Evolutionary conservation across 2,888 invertebrate genomes (phyloP).

Genomic region (Macroteleia sp.): DNA sequence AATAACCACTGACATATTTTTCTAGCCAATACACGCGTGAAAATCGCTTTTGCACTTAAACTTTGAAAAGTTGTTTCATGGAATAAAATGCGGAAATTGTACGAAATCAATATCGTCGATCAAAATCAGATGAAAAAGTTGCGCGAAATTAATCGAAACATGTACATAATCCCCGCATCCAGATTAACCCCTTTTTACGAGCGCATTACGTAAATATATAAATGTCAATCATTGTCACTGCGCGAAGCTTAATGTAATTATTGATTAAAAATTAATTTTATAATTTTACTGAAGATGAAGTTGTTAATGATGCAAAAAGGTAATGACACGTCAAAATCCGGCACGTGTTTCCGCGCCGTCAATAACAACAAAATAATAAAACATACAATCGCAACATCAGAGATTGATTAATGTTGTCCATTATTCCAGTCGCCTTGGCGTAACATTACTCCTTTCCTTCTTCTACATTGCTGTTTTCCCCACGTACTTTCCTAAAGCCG

Average conservation of each 20-base stretch:
- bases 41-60: conserved; percentile 11
- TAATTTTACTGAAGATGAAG: conserved; percentile 14
- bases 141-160: conserved; percentile 2
- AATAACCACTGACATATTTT: conserved; percentile 48
- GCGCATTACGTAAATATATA: neutral
- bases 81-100: neutral
- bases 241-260: conserved; percentile 4
- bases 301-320: neutral
- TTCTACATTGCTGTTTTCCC: conserved; percentile 39
- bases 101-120: conserved; percentile 6
- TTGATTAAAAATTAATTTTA: conserved; percentile 20
- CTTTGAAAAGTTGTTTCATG: neutral
- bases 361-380: conserved; percentile 5
- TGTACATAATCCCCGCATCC: conserved; percentile 11
- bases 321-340: conserved; percentile 4
- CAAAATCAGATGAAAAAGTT: neutral
- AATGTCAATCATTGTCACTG: conserved; percentile 15
- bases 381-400: conserved; percentile 65
- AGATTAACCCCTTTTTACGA: neutral
- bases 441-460: conserved; percentile 41
- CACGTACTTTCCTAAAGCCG: conserved; percentile 63
- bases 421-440: conserved; percentile 72
- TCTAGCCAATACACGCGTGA: conserved; percentile 36
- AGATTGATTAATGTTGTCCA: conserved; percentile 78
- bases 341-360: neutral